phyloP scores from a whole-genome alignment of 2,113 vertebrate genomes.

The human region DNA sequence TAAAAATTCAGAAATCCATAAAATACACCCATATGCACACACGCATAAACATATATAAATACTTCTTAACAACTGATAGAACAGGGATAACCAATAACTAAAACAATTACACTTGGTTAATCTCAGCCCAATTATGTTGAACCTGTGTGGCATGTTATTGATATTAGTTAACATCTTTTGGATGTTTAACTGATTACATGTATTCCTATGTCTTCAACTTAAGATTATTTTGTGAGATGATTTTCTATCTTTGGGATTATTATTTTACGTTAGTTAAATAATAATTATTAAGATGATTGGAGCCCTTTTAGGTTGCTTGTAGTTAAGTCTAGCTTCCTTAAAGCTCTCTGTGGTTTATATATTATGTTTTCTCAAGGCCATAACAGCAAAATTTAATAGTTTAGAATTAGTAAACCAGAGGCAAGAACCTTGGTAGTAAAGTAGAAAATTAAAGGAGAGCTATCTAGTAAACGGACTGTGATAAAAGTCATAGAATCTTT shows the following conservation, averaged over 20 bases:
- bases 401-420: conserved; percentile 23
- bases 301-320: not conserved
- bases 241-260: not conserved
- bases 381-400: not conserved
- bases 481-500: conserved; percentile 33
- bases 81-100: not conserved
- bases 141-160: not conserved
- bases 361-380: not conserved
- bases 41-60: not conserved
- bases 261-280: not conserved
- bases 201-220: not conserved
- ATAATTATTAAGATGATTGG: not conserved
- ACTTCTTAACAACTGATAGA: not conserved
- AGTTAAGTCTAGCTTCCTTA: not conserved
- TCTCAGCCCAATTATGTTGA: not conserved
- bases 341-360: not conserved
- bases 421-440: not conserved
- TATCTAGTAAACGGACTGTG: conserved; percentile 47
- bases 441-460: not conserved
- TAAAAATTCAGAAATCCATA: not conserved
- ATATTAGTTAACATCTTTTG: not conserved
- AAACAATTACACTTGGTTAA: not conserved
- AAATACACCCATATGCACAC: not conserved
- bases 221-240: not conserved
- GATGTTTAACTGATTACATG: not conserved